Conservation (phyloP, 1,140 invertebrate genomes). For the Dreissena rostriformis region DNA sequence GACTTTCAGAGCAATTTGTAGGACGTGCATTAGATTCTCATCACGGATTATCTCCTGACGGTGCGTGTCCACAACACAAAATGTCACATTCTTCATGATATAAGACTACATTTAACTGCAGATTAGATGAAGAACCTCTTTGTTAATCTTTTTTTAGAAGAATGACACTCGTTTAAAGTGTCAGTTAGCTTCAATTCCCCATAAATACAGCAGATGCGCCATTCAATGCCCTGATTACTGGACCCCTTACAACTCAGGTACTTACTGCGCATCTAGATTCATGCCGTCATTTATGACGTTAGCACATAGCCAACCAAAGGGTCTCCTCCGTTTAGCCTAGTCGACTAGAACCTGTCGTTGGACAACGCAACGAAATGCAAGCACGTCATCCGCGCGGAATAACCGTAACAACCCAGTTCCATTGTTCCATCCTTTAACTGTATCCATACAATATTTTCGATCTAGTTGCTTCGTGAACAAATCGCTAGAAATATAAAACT, state of each 20-base stretch:
- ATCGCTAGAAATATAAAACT: conserved; percentile 5
- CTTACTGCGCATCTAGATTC: not conserved
- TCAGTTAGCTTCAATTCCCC: conserved; percentile 21
- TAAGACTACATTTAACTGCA: conserved; percentile 13
- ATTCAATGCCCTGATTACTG: conserved; percentile 13
- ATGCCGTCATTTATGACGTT: not conserved
- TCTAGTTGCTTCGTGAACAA: conserved; percentile 7
- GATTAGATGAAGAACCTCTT: not conserved
- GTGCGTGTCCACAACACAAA: conserved; percentile 14
- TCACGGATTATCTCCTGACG: not conserved
- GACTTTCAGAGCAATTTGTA: not conserved
- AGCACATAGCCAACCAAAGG: not conserved
- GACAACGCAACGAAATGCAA: conserved; percentile 3
- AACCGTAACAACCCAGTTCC: not conserved
- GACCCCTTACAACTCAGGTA: not conserved
- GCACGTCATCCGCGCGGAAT: conserved; percentile 7
- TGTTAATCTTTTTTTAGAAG: conserved; percentile 18
- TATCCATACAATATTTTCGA: not conserved
- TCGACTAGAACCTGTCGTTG: not conserved
- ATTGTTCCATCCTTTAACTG: conserved; percentile 1
- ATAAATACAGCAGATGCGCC: conserved; percentile 27
- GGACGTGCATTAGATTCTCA: conserved; percentile 1
- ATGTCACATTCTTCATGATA: conserved; percentile 39
- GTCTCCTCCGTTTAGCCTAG: not conserved
- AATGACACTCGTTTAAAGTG: conserved; percentile 7